Evolutionary conservation across 2,113 vertebrate species (phyloP), one percentile per base, ranked within the genome.

Genomic region (Pipa parva): DNA sequence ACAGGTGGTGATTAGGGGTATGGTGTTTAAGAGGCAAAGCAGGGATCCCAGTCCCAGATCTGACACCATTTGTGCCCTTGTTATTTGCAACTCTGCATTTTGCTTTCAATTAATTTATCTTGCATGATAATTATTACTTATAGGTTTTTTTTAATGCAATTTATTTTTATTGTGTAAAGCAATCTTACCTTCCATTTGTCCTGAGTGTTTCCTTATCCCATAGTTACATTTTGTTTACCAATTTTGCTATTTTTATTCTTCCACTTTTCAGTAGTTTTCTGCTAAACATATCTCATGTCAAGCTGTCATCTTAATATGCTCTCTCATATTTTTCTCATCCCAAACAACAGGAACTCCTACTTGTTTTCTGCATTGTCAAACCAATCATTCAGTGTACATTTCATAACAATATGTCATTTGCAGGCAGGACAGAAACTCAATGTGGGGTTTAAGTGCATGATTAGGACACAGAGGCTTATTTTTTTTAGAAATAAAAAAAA

Each of bases 311-410:
- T 46, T 59, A 29, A 59, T 68, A 52, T 39, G 28, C 26, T 66
- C 36, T 33, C 26, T 28, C 22, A 3, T 36, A 36, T 50, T 49
- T 21, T 52, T 59, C 56, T 52, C 49, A 52, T 52, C 59, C 46
- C 37, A 51, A 60, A 50, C 64, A 59, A 59, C 63, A 67, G 27
- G 64, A 50, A 49, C 55, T 59, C 45, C 36, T 48, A 39, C 65
- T 51, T 68, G 56, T 59, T 68, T 68, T 60, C 29, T 18, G 27
- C 29, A 58, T 27, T 68, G 65, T 51, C 65, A 68, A 51, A 49
- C 45, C 65, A 60, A 59, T 59, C 45, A 59, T 60, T 68, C 65
- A 49, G 50, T 68, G 56, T 59, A 59, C 46, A 68, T 51, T 68
- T 51, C 12, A 51, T 42, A 59, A 60, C 46, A 68, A 67, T 67